phyloP scores from a whole-genome alignment of 2,113 vertebrate genomes.

The Spheniscus mendiculus region DNA sequence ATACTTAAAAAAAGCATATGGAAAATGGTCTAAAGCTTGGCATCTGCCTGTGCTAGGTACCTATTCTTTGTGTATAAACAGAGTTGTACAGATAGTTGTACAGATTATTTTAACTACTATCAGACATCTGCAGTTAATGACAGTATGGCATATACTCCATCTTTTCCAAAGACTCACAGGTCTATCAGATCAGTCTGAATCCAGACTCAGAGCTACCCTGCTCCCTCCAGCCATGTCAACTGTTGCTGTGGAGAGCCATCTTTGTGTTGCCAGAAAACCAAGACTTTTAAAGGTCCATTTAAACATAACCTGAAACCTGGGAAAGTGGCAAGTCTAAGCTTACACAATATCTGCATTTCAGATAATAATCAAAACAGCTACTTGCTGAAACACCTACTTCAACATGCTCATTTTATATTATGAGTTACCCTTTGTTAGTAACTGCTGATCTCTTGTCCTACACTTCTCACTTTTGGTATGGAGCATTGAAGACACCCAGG shows the following conservation, averaged over 20 bases:
- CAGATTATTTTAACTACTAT: not conserved
- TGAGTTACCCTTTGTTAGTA: not conserved
- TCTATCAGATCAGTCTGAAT: not conserved
- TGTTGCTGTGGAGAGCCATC: not conserved
- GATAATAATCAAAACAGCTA: not conserved
- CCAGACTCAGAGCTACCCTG: not conserved
- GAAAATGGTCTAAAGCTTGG: not conserved
- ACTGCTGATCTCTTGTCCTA: not conserved
- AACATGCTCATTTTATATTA: not conserved
- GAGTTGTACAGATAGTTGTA: not conserved
- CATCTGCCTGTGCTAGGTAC: not conserved
- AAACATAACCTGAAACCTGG: not conserved
- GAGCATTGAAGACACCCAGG: not conserved
- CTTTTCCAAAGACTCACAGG: not conserved
- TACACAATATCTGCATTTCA: not conserved
- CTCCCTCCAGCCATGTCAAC: not conserved
- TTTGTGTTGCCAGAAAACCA: not conserved
- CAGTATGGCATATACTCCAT: not conserved
- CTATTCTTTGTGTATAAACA: not conserved
- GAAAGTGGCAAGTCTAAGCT: not conserved
- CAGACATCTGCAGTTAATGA: not conserved
- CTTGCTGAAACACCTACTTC: not conserved
- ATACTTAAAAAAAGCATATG: not conserved
- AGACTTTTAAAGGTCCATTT: not conserved
- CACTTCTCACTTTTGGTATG: not conserved